phyloP scores from a whole-genome alignment of 1,140 invertebrate genomes.

The Propsilocerus akamusi region DNA sequence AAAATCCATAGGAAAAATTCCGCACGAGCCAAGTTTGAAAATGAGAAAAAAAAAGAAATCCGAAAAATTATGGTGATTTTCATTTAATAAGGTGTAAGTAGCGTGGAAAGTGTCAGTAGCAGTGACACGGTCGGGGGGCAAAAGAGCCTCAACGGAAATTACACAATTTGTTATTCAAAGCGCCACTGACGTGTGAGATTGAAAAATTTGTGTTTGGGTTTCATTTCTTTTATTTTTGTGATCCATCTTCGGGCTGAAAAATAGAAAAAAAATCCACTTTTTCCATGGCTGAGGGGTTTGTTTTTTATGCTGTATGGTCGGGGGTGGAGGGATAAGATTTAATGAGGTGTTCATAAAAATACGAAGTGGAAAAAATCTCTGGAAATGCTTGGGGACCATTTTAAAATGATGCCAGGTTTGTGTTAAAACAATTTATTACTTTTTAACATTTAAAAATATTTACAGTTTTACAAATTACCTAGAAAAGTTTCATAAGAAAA shows the following conservation, averaged over 20 bases:
- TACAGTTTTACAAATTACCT: no score
- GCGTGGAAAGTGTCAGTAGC: background rate
- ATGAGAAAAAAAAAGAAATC: background rate
- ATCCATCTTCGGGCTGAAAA: background rate
- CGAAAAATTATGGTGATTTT: background rate
- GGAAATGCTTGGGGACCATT: no score
- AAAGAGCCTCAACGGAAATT: no score
- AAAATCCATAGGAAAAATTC: no score
- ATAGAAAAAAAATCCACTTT: background rate
- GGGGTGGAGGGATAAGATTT: background rate
- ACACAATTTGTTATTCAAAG: conserved; percentile 4
- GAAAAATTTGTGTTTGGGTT: background rate
- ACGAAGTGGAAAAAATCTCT: background rate
- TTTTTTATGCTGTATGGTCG: background rate
- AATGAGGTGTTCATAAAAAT: conserved; percentile 3
- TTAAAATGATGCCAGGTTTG: no score
- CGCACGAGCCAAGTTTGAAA: background rate
- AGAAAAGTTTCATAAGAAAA: no score
- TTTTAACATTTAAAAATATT: no score
- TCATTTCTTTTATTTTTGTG: background rate
- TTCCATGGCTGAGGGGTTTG: background rate
- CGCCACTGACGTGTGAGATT: conserved; percentile 3
- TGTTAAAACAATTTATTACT: no score
- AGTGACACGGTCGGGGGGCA: background rate
- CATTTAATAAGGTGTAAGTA: conserved; percentile 4